Base-by-base conservation (phyloP, 2,888 invertebrate species). In the Leptopilina myrica region DNA sequence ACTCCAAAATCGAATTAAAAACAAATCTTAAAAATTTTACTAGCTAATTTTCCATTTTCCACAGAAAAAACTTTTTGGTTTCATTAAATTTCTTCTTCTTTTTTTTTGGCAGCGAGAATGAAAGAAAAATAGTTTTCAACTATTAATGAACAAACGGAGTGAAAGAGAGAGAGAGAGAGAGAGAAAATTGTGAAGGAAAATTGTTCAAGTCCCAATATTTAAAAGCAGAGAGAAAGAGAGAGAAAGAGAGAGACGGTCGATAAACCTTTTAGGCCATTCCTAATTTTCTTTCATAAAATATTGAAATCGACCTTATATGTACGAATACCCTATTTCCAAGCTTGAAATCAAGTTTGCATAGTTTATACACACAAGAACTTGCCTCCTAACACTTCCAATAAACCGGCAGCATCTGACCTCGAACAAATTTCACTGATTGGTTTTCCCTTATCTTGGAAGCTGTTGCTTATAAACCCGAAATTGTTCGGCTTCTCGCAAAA, bases 281-380 rank as follows among this genome's bases (percentile, higher is more conserved):
- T 14, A 69, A 69, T 69, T 53, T 69, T 9, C 33, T 14, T 56
- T 53, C 53, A 69, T 69, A n/a, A 56, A 56, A 56, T 33, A 69
- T 33, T 69, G 9, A 9, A n/a, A 53, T 15, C 20, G 67, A 69
- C 33, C 33, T 73, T 33, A 33, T 33, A 20, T 20, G 20, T 20
- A 43, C 43, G 8, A 33, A 33, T 33, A 56, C n/a, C 2, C 33
- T n/a, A 9, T 49, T 33, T 56, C 40, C n/a, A n/a, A 53, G 53
- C 53, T 73, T n/a, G 40, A 73, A 73, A 73, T 73, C 56, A 56
- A 73, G 69, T 56, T 33, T 69, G 53, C 69, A 33, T 53, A 69
- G 53, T 69, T 69, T 69, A 69, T 69, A 69, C 33, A 49, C 20
- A 59, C 11, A 67, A 67, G 46, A 66, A 40, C 15, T 43, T n/a